A percentile compares a stretch with the other conserved stretches of the same genome.
phyloP scores from a whole-genome alignment of 2,797 vertebrate species.

The Phrynocephalus forsythii region DNA sequence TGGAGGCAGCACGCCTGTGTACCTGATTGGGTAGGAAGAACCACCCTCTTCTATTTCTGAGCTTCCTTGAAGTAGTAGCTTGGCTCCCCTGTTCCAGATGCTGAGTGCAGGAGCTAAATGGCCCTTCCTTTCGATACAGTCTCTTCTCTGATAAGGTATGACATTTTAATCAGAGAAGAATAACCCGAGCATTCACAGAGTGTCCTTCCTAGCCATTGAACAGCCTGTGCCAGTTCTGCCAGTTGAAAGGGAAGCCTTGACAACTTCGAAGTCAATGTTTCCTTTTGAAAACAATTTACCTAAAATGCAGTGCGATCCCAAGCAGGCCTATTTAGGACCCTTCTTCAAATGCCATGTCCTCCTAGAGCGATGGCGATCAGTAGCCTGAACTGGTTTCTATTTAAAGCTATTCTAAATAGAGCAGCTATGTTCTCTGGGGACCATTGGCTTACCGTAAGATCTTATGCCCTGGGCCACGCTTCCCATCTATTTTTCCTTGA shows the following conservation, averaged over 20 bases:
- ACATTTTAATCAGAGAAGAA: not conserved
- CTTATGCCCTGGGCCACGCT: too few species aligned
- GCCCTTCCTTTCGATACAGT: not conserved
- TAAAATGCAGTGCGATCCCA: not conserved
- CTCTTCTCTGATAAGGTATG: not conserved
- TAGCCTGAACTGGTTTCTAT: too few species aligned
- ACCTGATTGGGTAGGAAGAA: not conserved
- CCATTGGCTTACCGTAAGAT: too few species aligned
- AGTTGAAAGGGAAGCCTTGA: not conserved
- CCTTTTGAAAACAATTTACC: not conserved
- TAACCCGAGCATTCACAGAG: not conserved
- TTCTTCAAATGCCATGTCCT: too few species aligned
- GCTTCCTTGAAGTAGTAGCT: not conserved
- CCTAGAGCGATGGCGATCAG: too few species aligned
- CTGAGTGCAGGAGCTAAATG: not conserved
- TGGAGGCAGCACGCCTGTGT: not conserved
- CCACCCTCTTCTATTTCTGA: not conserved
- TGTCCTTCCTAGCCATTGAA: not conserved
- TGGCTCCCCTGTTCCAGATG: not conserved
- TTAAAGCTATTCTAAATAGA: too few species aligned
- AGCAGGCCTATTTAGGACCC: too few species aligned
- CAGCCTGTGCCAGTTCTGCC: not conserved
- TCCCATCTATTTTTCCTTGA: too few species aligned
- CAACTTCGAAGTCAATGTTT: not conserved
- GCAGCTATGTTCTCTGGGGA: too few species aligned